Percentiles rank a stretch among this genome's conserved stretches.
These are phyloP conservation scores for Syngnathus rostellatus DNA, from an alignment of 2,797 vertebrate species.

Conservation along the genomic window DNA sequence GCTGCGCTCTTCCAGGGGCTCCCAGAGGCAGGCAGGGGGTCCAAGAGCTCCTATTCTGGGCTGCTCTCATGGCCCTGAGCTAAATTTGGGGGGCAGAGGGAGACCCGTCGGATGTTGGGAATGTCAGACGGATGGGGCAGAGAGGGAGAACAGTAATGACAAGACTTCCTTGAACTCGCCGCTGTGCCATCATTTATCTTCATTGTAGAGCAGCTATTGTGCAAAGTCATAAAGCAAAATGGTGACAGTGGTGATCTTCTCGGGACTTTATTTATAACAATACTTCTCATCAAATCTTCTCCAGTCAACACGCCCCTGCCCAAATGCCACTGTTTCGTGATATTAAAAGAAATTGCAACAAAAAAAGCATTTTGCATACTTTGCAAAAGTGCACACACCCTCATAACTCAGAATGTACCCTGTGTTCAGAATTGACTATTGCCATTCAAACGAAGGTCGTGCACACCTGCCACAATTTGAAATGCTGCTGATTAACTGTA, in stretches of 20 bases:
- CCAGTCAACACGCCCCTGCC: neutral
- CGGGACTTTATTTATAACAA: neutral
- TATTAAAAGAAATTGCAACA: neutral
- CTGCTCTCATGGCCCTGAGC: slow-evolving; percentile 40
- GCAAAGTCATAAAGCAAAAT: slow-evolving; percentile 3
- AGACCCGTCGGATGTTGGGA: slow-evolving; percentile 11
- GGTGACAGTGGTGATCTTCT: neutral
- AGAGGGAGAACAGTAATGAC: neutral
- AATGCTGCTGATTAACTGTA: neutral
- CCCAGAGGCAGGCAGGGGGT: slow-evolving; percentile 15
- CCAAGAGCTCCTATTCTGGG: slow-evolving; percentile 42
- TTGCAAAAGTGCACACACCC: neutral
- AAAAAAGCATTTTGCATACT: no score
- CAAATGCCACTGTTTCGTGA: neutral
- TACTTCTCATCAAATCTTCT: neutral
- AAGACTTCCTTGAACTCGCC: neutral
- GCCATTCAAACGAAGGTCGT: neutral
- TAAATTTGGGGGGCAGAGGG: slow-evolving; percentile 49
- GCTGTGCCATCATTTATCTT: neutral
- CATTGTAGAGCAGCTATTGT: neutral
- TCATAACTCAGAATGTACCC: no score
- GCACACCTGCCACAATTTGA: neutral
- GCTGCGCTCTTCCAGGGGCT: slow-evolving; percentile 37
- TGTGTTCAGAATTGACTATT: neutral
- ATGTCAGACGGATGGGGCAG: slow-evolving; percentile 1